Percentiles rank a stretch among this genome's conserved stretches.
phyloP scores from a whole-genome alignment of 2,113 vertebrate species.

The Pelecanoides urinatrix region DNA sequence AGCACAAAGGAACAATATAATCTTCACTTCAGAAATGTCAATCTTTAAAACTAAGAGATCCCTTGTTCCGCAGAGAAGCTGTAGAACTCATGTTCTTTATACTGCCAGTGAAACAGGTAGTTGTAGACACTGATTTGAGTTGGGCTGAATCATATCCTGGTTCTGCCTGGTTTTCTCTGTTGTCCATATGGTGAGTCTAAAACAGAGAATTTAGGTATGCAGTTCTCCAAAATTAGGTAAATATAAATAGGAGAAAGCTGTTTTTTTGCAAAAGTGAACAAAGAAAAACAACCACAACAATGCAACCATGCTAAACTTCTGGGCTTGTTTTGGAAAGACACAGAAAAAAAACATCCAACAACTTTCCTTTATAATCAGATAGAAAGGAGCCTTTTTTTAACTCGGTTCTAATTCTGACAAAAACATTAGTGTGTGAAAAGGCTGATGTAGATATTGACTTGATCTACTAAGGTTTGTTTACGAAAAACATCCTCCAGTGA shows the following conservation, averaged over 20 bases:
- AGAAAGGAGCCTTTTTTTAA: background rate
- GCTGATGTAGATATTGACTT: constrained; percentile 35
- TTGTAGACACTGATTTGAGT: background rate
- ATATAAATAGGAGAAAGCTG: background rate
- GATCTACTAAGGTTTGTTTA: constrained; percentile 10
- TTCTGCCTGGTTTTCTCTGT: background rate
- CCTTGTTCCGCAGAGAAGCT: background rate
- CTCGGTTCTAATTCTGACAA: background rate
- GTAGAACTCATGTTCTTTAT: background rate
- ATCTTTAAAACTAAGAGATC: background rate
- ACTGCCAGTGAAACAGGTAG: background rate
- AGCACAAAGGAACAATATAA: background rate
- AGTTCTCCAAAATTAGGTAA: background rate
- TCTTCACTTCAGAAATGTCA: background rate
- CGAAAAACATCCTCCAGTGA: constrained; percentile 1
- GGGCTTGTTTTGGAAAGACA: background rate
- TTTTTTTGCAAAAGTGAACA: background rate
- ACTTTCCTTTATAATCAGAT: background rate
- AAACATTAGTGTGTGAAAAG: background rate
- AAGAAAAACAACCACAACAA: background rate
- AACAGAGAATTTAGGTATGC: background rate
- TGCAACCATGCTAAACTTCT: accelerated
- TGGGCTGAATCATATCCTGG: background rate
- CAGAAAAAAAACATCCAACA: background rate
- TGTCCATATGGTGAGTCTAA: background rate